phyloP scores from a whole-genome alignment of 2,113 vertebrate species.

The Chiloscyllium plagiosum region DNA sequence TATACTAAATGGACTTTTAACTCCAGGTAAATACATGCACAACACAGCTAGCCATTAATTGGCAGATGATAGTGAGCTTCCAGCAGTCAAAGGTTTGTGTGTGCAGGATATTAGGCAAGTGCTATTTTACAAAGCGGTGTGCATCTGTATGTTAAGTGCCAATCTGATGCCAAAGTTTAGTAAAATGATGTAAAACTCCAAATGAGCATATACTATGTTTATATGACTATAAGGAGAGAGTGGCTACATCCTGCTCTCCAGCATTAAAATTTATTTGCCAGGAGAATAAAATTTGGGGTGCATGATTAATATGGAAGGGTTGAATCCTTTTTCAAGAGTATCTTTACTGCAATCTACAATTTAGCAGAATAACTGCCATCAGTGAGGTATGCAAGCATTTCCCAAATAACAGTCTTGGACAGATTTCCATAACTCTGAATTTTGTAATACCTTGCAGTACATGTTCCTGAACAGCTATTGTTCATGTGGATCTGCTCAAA shows the following conservation, averaged over 20 bases:
- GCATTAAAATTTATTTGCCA: neutral
- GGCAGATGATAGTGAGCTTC: neutral
- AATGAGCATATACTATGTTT: neutral
- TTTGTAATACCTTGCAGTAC: neutral
- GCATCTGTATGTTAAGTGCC: neutral
- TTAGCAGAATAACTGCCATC: neutral
- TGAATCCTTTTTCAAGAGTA: neutral
- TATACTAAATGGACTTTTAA: neutral
- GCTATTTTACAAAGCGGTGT: neutral
- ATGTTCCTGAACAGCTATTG: neutral
- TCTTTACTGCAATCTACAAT: neutral
- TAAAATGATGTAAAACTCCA: neutral
- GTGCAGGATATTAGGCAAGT: neutral
- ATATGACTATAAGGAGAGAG: neutral
- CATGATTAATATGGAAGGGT: neutral
- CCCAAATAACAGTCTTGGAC: neutral
- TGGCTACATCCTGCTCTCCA: neutral
- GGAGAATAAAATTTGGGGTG: neutral
- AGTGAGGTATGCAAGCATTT: neutral
- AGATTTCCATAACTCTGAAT: neutral
- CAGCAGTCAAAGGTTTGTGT: neutral
- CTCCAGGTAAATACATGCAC: neutral
- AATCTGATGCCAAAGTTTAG: neutral
- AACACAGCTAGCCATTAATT: neutral
- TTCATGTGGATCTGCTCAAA: neutral